Percentiles rank a stretch among this genome's conserved stretches.
phyloP scores from a whole-genome alignment of 2,888 invertebrate genomes.

The Zygothrica quintamaculata region DNA sequence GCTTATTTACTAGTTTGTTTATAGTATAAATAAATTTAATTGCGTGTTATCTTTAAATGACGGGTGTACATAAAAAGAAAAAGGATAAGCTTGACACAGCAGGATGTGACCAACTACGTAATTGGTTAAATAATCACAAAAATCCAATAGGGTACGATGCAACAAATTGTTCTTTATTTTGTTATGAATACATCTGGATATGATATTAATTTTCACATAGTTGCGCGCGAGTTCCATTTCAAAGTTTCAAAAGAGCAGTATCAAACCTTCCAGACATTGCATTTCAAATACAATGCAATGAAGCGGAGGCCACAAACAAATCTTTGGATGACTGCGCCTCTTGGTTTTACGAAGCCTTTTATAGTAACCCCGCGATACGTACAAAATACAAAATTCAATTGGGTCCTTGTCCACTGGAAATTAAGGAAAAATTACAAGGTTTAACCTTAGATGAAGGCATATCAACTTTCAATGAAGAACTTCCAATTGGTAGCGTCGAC shows the following conservation, averaged over 20 bases:
- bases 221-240: slow-evolving; percentile 42
- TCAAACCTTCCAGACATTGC: slow-evolving; percentile 53
- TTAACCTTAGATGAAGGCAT: not conserved
- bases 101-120: slow-evolving; percentile 28
- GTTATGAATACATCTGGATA: not conserved
- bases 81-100: slow-evolving; percentile 15
- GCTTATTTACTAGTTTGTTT: not conserved
- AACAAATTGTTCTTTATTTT: not conserved
- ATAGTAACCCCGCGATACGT: slow-evolving; percentile 37
- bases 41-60: slow-evolving; percentile 21
- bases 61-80: slow-evolving; percentile 19
- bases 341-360: slow-evolving; percentile 58
- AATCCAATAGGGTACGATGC: slow-evolving; percentile 15
- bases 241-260: slow-evolving; percentile 28
- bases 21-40: not conserved
- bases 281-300: slow-evolving; percentile 40
- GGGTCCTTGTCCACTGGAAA: slow-evolving; percentile 27
- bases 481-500: not conserved
- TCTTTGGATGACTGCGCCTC: slow-evolving; percentile 57
- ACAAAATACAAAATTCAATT: slow-evolving; percentile 35
- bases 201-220: too few relatives aligned
- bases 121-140: slow-evolving; percentile 28
- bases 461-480: not conserved
- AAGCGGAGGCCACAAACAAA: not conserved
- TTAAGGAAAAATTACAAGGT: slow-evolving; percentile 34